A percentile compares a stretch with the other conserved stretches of the same genome.
Conservation (phyloP, 1,140 invertebrate genomes). For the Pomacea maculata region DNA sequence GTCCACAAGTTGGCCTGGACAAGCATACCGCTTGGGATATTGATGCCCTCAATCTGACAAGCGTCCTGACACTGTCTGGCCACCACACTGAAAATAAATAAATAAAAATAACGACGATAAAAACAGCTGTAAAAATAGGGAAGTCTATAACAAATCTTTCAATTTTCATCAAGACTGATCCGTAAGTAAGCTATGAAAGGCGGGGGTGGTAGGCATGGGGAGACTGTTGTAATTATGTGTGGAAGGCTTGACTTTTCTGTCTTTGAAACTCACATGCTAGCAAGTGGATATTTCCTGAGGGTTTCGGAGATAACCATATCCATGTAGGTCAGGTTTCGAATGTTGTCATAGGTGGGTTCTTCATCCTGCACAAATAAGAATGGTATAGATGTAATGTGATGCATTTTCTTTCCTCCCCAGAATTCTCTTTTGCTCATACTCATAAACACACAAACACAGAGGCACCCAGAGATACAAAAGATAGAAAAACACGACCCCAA, state of each 20-base stretch:
- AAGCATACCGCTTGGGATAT: slow-evolving; percentile 59
- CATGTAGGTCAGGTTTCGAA: slow-evolving; percentile 51
- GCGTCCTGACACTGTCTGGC: slow-evolving; percentile 59
- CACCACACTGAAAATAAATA: slow-evolving; percentile 53
- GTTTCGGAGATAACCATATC: slow-evolving; percentile 59
- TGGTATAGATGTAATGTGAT: neutral
- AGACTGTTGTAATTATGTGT: neutral
- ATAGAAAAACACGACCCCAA: no score
- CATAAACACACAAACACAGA: no score
- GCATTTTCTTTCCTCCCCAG: no score
- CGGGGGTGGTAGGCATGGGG: neutral
- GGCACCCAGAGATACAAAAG: no score
- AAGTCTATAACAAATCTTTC: no score
- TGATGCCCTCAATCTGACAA: slow-evolving; percentile 49
- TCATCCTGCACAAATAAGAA: slow-evolving; percentile 30
- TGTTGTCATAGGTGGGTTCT: slow-evolving; percentile 36
- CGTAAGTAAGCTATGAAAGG: neutral
- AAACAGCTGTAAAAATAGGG: neutral
- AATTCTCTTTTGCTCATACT: no score
- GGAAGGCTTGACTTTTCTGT: neutral
- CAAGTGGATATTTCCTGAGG: slow-evolving; percentile 54
- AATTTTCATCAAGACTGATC: no score
- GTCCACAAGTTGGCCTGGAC: slow-evolving; percentile 63
- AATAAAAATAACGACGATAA: neutral
- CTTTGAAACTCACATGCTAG: slow-evolving; percentile 49